A percentile compares a stretch with the other conserved stretches of the same genome.
Evolutionary conservation across 2,113 vertebrate species (phyloP).

Genomic region (Scophthalmus maximus): DNA sequence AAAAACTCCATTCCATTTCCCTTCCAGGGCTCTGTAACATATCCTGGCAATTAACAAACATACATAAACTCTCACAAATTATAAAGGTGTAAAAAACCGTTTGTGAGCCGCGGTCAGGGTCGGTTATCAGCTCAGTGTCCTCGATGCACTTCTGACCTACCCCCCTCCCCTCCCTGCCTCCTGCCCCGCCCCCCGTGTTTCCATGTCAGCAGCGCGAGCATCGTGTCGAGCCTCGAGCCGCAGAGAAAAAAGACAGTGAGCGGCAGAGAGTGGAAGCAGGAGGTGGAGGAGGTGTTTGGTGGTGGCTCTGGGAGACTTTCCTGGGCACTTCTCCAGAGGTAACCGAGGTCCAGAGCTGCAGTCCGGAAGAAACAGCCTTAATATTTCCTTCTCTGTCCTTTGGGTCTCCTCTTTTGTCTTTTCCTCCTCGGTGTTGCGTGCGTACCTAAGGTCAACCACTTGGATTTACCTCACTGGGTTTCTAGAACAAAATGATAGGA

Average conservation of each 20-base stretch:
- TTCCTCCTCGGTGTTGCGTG: constrained; percentile 1
- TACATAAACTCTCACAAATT: too few species aligned
- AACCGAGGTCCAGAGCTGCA: constrained; percentile 44
- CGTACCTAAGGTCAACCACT: too few species aligned
- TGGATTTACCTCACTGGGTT: too few species aligned
- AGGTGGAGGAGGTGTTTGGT: constrained; percentile 51
- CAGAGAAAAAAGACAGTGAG: constrained; percentile 40
- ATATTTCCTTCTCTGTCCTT: neutral
- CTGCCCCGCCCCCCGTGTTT: constrained; percentile 28
- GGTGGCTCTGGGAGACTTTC: constrained; percentile 74
- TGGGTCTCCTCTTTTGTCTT: neutral
- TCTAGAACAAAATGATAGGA: too few species aligned
- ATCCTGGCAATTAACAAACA: too few species aligned
- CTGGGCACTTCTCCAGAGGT: constrained; percentile 70
- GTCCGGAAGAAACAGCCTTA: constrained; percentile 1
- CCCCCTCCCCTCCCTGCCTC: neutral
- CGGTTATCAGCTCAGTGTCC: constrained; percentile 16
- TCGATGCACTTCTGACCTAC: neutral
- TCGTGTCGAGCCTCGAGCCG: constrained; percentile 29
- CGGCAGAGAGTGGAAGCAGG: constrained; percentile 53
- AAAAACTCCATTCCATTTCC: too few species aligned
- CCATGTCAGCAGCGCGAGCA: constrained; percentile 62
- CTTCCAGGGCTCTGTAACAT: too few species aligned
- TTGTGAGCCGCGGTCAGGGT: too few species aligned
- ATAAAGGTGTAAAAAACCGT: too few species aligned